Base-by-base conservation (phyloP, 2,888 invertebrate genomes). In the Subacronicta megacephala region DNA sequence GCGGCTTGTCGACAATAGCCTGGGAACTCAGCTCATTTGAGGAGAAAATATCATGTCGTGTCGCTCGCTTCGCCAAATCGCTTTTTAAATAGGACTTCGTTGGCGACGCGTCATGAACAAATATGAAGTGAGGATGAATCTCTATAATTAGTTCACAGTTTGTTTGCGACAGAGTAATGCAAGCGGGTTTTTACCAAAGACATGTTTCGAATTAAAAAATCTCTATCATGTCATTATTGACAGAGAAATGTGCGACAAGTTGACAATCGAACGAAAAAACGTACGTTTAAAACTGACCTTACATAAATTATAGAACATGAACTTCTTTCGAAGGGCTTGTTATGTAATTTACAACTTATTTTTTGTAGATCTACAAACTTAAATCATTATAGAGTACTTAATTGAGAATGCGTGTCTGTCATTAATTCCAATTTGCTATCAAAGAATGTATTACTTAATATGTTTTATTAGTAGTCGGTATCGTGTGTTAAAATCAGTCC, bases 11-110 rank as follows among this genome's bases (percentile, higher is more conserved):
- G 86, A 93, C 93, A 94, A 94, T 93, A 85, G 88, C 89, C 83
- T 93, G 93, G 92, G 93, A 94, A 94, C 93, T 83, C 80, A 82
- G 90, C 93, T 94, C 93, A 93, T 94, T 94, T 94, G 90, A 90
- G 82, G 86, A 89, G 91, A 90, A 91, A 92, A 92, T 92, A 92
- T 91, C 85, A 90, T 89, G 84, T 87, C 85, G 85, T 80, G 80
- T 84, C 82, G 77, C 80, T 75, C 72, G 77, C 75, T 81, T 84
- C 83, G 89, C 88, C 90, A 88, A 92, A 90, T 88, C 88, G 87
- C 81, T 85, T 89, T 90, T 91, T 89, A 91, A 90, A 90, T 85
- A 83, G 81, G 82, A 83, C 80, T 83, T 78, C 62, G 76, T 74
- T 66, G 72, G 52, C 41, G 33, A 60, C 46, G 45, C 45, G 36